These are phyloP conservation scores for Pseudorasbora parva DNA, from an alignment of 2,113 vertebrate species.

Conservation along the genomic window DNA sequence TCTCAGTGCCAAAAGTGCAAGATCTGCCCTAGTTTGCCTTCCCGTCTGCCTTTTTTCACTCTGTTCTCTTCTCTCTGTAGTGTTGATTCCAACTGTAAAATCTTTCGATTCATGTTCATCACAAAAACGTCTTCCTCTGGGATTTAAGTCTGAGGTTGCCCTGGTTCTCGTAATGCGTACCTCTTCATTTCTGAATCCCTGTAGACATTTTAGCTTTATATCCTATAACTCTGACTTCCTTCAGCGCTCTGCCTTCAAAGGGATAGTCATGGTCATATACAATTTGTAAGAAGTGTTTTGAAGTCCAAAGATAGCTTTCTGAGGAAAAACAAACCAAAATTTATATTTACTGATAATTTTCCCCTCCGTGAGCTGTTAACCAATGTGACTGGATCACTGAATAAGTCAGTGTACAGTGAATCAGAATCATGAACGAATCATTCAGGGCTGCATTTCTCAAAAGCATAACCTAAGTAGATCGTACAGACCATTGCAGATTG, in stretches of 20 bases:
- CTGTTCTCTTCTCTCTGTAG: not conserved
- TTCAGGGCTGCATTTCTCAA: not conserved
- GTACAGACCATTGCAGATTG: not conserved
- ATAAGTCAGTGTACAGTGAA: not conserved
- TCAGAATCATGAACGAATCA: not conserved
- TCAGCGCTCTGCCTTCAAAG: not conserved
- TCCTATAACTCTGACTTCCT: slow-evolving; percentile 8
- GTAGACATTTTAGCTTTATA: not conserved
- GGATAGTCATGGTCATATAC: not conserved
- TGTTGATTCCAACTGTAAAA: slow-evolving; percentile 7
- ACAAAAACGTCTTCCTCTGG: not conserved
- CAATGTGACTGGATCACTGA: not conserved
- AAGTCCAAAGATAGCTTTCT: not conserved
- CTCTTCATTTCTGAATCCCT: slow-evolving; percentile 14
- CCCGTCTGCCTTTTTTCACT: not conserved
- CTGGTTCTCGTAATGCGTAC: not conserved
- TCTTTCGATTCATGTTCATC: slow-evolving; percentile 11
- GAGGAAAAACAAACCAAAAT: not conserved
- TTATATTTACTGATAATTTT: not conserved
- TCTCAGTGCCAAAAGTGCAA: slow-evolving; percentile 6
- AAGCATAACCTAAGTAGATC: not conserved
- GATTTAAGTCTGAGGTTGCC: not conserved
- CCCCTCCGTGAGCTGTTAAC: not conserved
- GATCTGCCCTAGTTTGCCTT: slow-evolving; percentile 25
- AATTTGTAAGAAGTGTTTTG: not conserved